Base-by-base conservation (phyloP, 2,113 vertebrate genomes). In the Pitta sordida region DNA sequence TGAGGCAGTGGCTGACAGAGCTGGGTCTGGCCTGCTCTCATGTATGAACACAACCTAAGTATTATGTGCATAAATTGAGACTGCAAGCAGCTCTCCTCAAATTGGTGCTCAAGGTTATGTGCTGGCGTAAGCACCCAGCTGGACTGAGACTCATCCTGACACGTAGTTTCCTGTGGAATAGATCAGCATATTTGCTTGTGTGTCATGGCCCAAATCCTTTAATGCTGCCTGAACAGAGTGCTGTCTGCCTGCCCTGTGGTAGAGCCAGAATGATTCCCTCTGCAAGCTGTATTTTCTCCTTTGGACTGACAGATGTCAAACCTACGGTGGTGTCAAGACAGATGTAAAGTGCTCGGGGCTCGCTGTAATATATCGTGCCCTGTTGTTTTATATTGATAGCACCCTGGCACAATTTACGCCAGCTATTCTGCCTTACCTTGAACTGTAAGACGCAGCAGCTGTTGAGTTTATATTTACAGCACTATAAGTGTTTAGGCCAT, bases 371-470 rank as follows among this genome's bases (percentile, higher is more conserved):
- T 76, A 90, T 91, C 26, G 80, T 56, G 69, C 79, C 88, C 88
- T 80, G 60, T 89, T 97, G 96, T 94, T 97, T 97, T 97, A 95
- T 94, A 95, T 78, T 92, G 96, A 85, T 93, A 63, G 76, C 67
- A 16, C 11, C 2, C 77, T 63, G 71, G 80, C 68, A 91, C 78
- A 56, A 95, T 97, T 97, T 97, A 96, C 88, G 8, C 85, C 94
- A 86, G 90, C 94, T 93, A 36, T 97, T 96, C 92, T 93, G 88
- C 76, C 78, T 95, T 97, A 94, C 96, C 92, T 97, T 96, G 96
- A 95, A 76, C 93, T 94, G 79, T 96, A 95, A 94, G 85, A 58
- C 84, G 83, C 73, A 80, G 64, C 96, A 93, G 93, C 91, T 94
- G 96, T 73, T 95, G 88, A 60, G 83, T 94, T 94, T 79, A 76